Conservation (phyloP, 1,140 invertebrate genomes). For the Chionoecetes opilio region DNA sequence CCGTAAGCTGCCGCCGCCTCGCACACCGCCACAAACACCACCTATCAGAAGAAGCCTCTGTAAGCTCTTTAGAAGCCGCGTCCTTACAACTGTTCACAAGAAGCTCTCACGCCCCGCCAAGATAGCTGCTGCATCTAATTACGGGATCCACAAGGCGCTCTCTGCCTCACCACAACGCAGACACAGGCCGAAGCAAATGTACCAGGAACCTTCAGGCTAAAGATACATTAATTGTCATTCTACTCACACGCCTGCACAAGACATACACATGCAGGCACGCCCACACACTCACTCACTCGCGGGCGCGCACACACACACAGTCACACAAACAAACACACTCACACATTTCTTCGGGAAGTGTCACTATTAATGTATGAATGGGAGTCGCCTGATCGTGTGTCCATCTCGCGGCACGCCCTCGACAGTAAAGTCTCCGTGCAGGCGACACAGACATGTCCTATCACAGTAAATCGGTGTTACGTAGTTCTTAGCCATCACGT, state of each 20-base stretch:
- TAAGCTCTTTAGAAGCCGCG: not conserved
- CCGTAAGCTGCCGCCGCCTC: not conserved
- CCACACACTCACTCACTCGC: not conserved
- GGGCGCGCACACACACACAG: not conserved
- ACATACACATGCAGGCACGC: not conserved
- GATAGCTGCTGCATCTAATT: constrained; percentile 17
- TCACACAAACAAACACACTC: constrained; percentile 2
- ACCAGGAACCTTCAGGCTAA: not conserved
- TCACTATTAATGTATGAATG: not conserved
- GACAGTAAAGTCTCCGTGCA: not conserved
- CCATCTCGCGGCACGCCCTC: not conserved
- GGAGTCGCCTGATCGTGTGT: not conserved
- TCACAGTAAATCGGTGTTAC: constrained; percentile 16
- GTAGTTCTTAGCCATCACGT: not conserved
- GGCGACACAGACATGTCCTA: not conserved
- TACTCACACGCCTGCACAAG: not conserved
- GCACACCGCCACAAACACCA: not conserved
- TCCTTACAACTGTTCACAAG: constrained; percentile 13
- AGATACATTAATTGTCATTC: not conserved
- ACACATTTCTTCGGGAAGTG: not conserved
- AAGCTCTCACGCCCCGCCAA: not conserved
- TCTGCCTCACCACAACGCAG: not conserved
- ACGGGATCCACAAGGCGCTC: not conserved
- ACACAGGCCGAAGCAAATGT: not conserved
- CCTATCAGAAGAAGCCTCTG: not conserved